Evolutionary conservation across 2,113 vertebrate species (phyloP).

Genomic region (Mellivora capensis): DNA sequence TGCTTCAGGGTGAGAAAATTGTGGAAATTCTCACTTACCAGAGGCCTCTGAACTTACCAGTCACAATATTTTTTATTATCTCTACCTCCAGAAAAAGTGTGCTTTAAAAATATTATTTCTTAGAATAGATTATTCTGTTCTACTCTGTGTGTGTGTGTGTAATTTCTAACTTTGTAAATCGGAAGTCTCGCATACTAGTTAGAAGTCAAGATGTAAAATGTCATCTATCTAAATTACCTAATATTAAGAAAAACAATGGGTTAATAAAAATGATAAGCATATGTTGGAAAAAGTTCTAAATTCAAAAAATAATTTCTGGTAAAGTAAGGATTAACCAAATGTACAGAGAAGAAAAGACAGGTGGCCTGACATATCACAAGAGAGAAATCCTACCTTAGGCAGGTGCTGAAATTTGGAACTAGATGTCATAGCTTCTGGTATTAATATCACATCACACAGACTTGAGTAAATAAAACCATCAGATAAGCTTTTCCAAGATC

Average conservation of each 20-base stretch:
- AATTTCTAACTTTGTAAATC: neutral
- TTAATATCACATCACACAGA: neutral
- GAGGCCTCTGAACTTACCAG: neutral
- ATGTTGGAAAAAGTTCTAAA: neutral
- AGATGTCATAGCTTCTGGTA: neutral
- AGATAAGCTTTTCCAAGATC: neutral
- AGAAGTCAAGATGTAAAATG: neutral
- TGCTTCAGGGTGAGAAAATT: neutral
- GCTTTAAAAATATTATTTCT: neutral
- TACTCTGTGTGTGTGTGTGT: neutral
- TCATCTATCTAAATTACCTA: neutral
- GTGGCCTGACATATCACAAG: neutral
- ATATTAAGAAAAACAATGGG: neutral
- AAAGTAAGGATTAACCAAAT: neutral
- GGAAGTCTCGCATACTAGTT: neutral
- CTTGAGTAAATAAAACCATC: neutral
- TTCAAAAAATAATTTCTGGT: neutral
- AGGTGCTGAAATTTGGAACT: neutral
- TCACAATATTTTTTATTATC: neutral
- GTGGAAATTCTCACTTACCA: conserved; percentile 11
- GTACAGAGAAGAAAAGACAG: neutral
- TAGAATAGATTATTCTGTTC: neutral
- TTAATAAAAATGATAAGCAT: neutral
- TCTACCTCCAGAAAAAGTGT: neutral
- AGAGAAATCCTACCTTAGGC: neutral